phyloP scores from a whole-genome alignment of 1,140 invertebrate species.

The Helicoverpa armigera region DNA sequence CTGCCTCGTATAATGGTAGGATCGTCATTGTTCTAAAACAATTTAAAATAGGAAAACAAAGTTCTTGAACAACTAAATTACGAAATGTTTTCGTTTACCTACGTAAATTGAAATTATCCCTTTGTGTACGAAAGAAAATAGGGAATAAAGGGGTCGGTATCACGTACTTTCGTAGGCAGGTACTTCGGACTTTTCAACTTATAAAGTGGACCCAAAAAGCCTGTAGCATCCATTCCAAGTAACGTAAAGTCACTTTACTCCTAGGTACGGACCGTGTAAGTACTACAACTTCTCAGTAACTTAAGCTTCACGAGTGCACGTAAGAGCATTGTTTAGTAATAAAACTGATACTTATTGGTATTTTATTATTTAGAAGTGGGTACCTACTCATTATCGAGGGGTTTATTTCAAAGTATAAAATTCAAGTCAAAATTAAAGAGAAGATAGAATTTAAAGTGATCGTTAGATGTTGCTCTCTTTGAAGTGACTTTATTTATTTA shows the following conservation, averaged over 20 bases:
- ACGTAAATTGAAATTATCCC: slow-evolving; percentile 26
- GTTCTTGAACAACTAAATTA: slow-evolving; percentile 12
- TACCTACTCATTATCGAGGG: too few relatives aligned
- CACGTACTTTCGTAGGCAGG: slow-evolving; percentile 29
- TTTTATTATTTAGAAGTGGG: too few relatives aligned
- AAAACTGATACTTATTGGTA: too few relatives aligned
- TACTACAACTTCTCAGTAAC: neutral
- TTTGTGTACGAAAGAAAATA: slow-evolving; percentile 26
- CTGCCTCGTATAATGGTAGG: too few relatives aligned
- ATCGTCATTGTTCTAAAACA: neutral
- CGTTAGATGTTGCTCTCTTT: too few relatives aligned
- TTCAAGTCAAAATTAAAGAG: too few relatives aligned
- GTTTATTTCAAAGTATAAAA: too few relatives aligned
- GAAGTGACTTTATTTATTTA: too few relatives aligned
- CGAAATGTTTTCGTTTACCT: slow-evolving; percentile 20
- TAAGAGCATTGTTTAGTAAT: too few relatives aligned
- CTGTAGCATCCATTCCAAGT: slow-evolving; percentile 1
- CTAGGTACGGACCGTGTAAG: neutral
- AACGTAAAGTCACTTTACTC: slow-evolving; percentile 6
- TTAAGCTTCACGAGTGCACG: neutral
- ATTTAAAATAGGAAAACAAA: neutral
- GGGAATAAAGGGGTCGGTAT: slow-evolving; percentile 29
- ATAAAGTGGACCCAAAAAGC: slow-evolving; percentile 18
- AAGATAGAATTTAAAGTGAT: too few relatives aligned
- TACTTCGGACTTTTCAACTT: slow-evolving; percentile 15